phyloP scores from a whole-genome alignment of 2,888 invertebrate species.

The Anodontia alba region DNA sequence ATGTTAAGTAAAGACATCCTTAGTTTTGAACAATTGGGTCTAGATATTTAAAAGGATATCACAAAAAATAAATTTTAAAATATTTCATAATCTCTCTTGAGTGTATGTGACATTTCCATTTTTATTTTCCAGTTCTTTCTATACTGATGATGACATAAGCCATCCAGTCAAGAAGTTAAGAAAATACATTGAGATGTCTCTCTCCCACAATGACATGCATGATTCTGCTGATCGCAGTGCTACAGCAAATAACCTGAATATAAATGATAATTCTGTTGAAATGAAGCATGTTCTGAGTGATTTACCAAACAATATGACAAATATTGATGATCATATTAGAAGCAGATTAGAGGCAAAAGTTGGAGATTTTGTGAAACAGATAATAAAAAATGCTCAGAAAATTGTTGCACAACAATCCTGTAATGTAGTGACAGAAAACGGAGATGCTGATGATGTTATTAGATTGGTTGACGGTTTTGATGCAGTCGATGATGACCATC shows the following conservation, averaged over 20 bases:
- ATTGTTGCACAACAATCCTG: not conserved
- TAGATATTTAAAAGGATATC: too few relatives aligned
- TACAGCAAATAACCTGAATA: too few relatives aligned
- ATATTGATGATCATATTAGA: not conserved
- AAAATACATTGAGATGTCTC: conserved; percentile 5
- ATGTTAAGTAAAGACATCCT: too few relatives aligned
- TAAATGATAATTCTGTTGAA: too few relatives aligned
- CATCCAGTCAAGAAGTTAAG: conserved; percentile 21
- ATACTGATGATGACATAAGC: conserved; percentile 34
- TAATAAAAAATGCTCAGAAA: conserved; percentile 30
- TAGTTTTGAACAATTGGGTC: too few relatives aligned
- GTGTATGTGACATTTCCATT: too few relatives aligned
- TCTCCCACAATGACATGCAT: not conserved
- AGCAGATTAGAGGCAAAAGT: conserved; percentile 27
- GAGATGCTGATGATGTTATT: not conserved
- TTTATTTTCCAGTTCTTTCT: conserved; percentile 28
- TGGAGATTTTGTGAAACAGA: conserved; percentile 32
- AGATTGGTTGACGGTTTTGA: not conserved
- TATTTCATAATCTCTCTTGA: too few relatives aligned
- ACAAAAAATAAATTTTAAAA: too few relatives aligned
- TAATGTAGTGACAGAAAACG: not conserved
- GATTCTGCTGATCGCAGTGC: too few relatives aligned
- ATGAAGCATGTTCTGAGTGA: too few relatives aligned
- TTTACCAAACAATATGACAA: too few relatives aligned
- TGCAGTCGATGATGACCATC: not conserved